Percentiles rank a stretch among this genome's conserved stretches.
These are phyloP conservation scores for Rhabditoides inermis DNA, from an alignment of 2,888 invertebrate species.

Conservation along the genomic window DNA sequence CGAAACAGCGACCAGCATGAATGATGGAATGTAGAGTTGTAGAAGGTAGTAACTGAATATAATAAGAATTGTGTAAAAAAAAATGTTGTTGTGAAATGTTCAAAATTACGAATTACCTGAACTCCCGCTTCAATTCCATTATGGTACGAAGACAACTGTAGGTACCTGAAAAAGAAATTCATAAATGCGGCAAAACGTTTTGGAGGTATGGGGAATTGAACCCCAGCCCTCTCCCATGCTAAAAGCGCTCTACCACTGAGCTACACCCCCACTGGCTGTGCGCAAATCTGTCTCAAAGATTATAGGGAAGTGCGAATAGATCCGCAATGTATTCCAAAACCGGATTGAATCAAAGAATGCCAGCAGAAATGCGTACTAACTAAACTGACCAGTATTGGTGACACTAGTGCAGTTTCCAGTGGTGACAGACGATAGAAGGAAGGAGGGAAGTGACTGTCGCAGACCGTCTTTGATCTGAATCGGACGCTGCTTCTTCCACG, in stretches of 20 bases:
- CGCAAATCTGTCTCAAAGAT: no score
- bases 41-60: slow-evolving; percentile 55
- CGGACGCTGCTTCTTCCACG: slow-evolving; percentile 85
- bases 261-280: no score
- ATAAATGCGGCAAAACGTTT: no score
- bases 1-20: slow-evolving; percentile 72
- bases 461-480: slow-evolving; percentile 72
- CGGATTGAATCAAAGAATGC: no score
- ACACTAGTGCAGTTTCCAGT: slow-evolving; percentile 71
- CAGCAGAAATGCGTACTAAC: no score
- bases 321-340: no score
- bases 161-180: slow-evolving; percentile 38
- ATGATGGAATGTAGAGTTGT: slow-evolving; percentile 91
- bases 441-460: slow-evolving; percentile 69
- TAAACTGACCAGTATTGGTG: slow-evolving; percentile 24
- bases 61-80: no score
- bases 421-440: slow-evolving; percentile 82
- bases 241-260: no score
- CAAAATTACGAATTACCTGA: slow-evolving; percentile 59
- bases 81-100: not conserved
- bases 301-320: no score
- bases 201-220: no score
- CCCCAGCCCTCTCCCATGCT: no score
- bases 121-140: slow-evolving; percentile 65
- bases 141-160: slow-evolving; percentile 48